Base-by-base conservation (phyloP, 2,888 invertebrate species). In the Schizaphis graminum region DNA sequence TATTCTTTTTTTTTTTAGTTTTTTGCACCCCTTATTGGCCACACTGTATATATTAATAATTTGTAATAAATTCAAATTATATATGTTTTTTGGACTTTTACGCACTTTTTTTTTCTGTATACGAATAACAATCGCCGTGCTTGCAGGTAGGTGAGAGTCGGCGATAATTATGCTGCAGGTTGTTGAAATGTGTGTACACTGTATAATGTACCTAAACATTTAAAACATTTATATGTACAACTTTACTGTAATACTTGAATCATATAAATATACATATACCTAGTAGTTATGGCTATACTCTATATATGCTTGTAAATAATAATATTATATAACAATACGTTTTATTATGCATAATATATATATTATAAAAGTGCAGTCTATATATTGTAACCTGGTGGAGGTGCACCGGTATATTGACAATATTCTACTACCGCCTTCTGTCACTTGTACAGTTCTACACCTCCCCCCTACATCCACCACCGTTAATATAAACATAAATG, bases 61-160 rank as follows among this genome's bases (percentile, higher is more conserved):
- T 92, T 67, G 67, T 67, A 92, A 92, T 92, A 92, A 92, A 88
- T 92, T 92, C 41, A 92, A 67, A 92, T 92, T 92, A 88, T 49
- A 47, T 61, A 92, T 35, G 41, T 85, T 85, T 90, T 56, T 53
- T 85, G 56, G 85, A 85, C 44, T 85, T 91, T 26, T 26, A 16
- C 56, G 85, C n/a, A 3, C 61, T 77, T 77, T 91, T 77, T 35
- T 49, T 77, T 49, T 77, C 44, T 41, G 24, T 28, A 44, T 28
- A 44, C 85, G 44, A 85, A 77, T 35, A 85, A 85, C 85, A 41
- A 44, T 28, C 44, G 28, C 28, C 47, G 47, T 16, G 47, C 4
- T 77, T 47, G 47, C 16, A 44, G 28, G 28, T 47, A 86, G 90
- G 13, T 35, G 8, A 90, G 47, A 21, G 3, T 90, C 44, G 47